phyloP scores from a whole-genome alignment of 2,797 vertebrate species.

The Tachyglossus aculeatus region DNA sequence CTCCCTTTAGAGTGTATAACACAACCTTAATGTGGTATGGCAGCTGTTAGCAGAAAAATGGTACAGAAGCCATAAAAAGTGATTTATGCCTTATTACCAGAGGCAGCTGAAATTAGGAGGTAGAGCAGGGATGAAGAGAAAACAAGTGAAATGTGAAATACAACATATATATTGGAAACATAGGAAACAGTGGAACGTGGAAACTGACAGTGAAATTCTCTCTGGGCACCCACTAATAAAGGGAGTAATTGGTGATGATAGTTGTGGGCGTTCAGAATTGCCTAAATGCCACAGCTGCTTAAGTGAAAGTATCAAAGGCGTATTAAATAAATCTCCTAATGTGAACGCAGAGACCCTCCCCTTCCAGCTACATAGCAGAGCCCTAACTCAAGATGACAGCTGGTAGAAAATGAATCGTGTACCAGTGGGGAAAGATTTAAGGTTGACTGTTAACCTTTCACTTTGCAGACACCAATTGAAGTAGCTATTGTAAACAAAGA shows the following conservation, averaged over 20 bases:
- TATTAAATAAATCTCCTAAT: conserved; percentile 49
- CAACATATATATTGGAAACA: conserved; percentile 42
- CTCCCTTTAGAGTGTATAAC: conserved; percentile 37
- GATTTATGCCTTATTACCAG: conserved; percentile 63
- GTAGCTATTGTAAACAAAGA: conserved; percentile 19
- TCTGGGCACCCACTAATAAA: conserved; percentile 58
- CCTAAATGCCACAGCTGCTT: conserved; percentile 45
- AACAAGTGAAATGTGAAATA: conserved; percentile 58
- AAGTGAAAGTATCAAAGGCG: conserved; percentile 27
- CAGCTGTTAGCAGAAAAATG: conserved; percentile 68
- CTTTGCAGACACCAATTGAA: background rate
- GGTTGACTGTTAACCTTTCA: conserved; percentile 10
- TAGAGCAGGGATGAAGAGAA: conserved; percentile 38
- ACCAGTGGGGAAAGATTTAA: conserved; percentile 5
- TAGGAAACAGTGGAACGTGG: conserved; percentile 48
- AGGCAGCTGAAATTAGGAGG: conserved; percentile 57
- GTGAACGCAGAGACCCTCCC: conserved; percentile 15
- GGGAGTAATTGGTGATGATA: conserved; percentile 60
- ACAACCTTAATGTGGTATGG: conserved; percentile 51
- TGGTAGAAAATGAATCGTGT: conserved; percentile 36
- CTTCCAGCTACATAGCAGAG: conserved; percentile 18
- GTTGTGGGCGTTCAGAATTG: conserved; percentile 56
- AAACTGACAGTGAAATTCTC: conserved; percentile 59
- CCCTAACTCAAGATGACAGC: conserved; percentile 41
- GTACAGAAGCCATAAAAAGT: conserved; percentile 64